phyloP scores from a whole-genome alignment of 2,888 invertebrate genomes.

The Hirtodrosophila confusa region DNA sequence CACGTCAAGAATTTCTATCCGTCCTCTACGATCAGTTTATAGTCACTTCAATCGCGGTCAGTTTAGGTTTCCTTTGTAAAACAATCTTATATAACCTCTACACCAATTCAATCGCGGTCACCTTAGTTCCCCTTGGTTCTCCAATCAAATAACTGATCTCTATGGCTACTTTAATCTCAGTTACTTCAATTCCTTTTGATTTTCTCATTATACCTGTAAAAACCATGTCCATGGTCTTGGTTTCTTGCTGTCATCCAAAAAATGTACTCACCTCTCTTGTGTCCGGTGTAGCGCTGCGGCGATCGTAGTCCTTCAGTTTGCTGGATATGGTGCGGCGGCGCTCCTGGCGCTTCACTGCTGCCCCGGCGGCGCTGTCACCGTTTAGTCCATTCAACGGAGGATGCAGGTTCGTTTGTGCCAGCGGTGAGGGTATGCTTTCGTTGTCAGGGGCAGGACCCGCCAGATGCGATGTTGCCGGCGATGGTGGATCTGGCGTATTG shows the following conservation, averaged over 20 bases:
- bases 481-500: conserved; percentile 90
- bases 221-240: too few species aligned
- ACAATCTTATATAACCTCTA: too few species aligned
- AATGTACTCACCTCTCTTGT: conserved; percentile 81
- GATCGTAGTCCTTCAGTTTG: conserved; percentile 74
- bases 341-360: conserved; percentile 68
- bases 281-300: conserved; percentile 85
- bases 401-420: conserved; percentile 70
- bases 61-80: too few species aligned
- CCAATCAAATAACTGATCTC: too few species aligned
- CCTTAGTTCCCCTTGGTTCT: too few species aligned
- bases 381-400: conserved; percentile 74
- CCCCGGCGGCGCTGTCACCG: conserved; percentile 37
- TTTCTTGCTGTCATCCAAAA: background rate
- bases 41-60: too few species aligned
- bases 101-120: too few species aligned
- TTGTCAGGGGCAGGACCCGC: conserved; percentile 75
- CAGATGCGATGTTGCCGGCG: conserved; percentile 85
- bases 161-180: too few species aligned
- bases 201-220: too few species aligned
- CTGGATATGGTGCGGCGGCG: conserved; percentile 83
- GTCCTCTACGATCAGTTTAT: too few species aligned
- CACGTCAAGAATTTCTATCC: too few species aligned
- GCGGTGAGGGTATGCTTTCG: conserved; percentile 84
- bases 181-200: too few species aligned